These are phyloP conservation scores for Agrypnus murinus DNA, from an alignment of 2,888 invertebrate species.

Conservation along the genomic window DNA sequence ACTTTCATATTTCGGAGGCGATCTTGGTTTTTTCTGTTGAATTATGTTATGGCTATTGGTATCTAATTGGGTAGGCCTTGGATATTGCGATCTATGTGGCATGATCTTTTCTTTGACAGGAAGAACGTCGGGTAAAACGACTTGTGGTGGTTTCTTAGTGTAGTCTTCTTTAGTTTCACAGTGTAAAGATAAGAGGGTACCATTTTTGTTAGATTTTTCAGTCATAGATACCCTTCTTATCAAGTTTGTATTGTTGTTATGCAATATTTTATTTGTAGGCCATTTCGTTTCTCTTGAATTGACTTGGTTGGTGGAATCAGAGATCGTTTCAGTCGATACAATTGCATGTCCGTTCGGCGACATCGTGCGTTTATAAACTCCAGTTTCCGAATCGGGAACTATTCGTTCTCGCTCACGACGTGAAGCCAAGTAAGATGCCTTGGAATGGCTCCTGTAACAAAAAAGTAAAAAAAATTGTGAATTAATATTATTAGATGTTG, in stretches of 20 bases:
- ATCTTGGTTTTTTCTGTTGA: constrained; percentile 56
- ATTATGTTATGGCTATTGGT: constrained; percentile 54
- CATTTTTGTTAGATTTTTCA: constrained; percentile 62
- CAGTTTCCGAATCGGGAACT: constrained; percentile 80
- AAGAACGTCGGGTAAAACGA: constrained; percentile 74
- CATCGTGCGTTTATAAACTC: constrained; percentile 84
- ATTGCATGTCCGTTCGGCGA: constrained; percentile 76
- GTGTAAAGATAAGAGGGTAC: constrained; percentile 57
- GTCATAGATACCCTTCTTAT: constrained; percentile 67
- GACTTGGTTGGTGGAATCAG: constrained; percentile 60
- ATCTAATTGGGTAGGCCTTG: constrained; percentile 62
- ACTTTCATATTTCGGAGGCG: constrained; percentile 62
- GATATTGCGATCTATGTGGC: constrained; percentile 64
- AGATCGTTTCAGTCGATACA: constrained; percentile 56
- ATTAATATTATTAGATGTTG: no score
- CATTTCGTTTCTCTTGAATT: constrained; percentile 64
- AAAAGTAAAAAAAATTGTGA: constrained; percentile 8
- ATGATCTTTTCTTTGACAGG: constrained; percentile 74
- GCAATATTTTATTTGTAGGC: constrained; percentile 58
- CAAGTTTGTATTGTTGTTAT: constrained; percentile 62
- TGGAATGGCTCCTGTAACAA: constrained; percentile 82
- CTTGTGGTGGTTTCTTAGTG: constrained; percentile 60
- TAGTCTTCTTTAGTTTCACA: constrained; percentile 64
- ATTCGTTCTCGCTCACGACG: constrained; percentile 80
- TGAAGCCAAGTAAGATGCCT: constrained; percentile 84